Evolutionary conservation across 2,113 vertebrate species (phyloP), one percentile per base, ranked within the genome.

Genomic region (Isurus oxyrinchus): DNA sequence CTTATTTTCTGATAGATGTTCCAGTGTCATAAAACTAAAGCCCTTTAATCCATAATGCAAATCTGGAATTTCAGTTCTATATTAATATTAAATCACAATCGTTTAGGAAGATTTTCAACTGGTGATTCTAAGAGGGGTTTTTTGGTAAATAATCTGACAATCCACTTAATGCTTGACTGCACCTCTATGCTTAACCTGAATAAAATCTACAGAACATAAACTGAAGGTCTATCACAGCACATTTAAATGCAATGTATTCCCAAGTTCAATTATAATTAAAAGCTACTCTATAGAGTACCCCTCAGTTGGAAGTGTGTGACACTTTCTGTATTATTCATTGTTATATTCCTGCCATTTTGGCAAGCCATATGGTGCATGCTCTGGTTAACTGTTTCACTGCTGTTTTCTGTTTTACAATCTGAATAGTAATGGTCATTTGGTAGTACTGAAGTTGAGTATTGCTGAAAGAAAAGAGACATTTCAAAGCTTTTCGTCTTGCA

Each of bases 261-360:
- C 94, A 95, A 53, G n/a, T 95, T 95, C 49, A 72, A 13, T 90
- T 59, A 72, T 55, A 76, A 95, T 95, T 95, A 95, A 95, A 72
- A 63, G 88, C n/a, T 95, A 25, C 25, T 67, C 91, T 25, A 61
- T n/a, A 63, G 14, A 8, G n/a, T 11, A 66, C 59, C 53, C 40
- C 59, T 49, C 93, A 44, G 66, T 63, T 49, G 93, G 61, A 66
- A 67, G 23, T 13, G 25, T 35, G 23, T 72, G 94, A 14, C 40
- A 14, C 44, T 6, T 16, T 6, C 44, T 72, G 11, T 72, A 35
- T 72, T 55, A 95, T 95, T 67, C 49, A 5, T 57, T 21, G 91
- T 49, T 49, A 49, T 69, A 27, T 13, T 95, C 63, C 61, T 95
- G 35, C 16, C 63, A 67, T 49, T 67, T 31, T 94, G 59, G 59